These are phyloP conservation scores for Macaca fascicularis DNA, from an alignment of 2,113 vertebrate genomes.

Conservation along the genomic window DNA sequence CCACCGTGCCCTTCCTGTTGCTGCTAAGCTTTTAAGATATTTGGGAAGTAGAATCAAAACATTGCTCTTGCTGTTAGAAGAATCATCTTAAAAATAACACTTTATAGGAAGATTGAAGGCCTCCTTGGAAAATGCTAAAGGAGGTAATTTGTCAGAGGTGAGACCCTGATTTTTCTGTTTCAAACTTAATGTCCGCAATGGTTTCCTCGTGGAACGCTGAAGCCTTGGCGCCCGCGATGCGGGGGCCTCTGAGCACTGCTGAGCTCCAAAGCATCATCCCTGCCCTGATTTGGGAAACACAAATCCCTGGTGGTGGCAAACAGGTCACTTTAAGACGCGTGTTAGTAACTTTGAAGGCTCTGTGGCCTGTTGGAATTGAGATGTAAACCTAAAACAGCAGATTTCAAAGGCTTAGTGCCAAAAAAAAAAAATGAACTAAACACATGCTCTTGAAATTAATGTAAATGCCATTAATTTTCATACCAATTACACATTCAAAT, in stretches of 20 bases:
- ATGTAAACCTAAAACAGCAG: neutral
- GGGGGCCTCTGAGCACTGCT: rapidly evolving
- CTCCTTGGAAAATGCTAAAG: neutral
- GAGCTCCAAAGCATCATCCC: neutral
- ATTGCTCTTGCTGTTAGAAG: neutral
- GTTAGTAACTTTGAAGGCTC: neutral
- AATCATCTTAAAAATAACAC: neutral
- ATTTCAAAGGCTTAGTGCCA: neutral
- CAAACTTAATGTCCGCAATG: neutral
- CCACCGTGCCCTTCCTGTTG: too few species aligned
- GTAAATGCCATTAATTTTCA: neutral
- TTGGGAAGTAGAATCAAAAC: neutral
- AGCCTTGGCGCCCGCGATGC: too few species aligned
- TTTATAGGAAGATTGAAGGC: neutral
- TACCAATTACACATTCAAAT: neutral
- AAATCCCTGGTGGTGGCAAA: neutral
- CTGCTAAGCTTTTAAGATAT: neutral
- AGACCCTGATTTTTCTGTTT: neutral
- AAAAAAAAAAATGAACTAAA: neutral
- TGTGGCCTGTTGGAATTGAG: neutral
- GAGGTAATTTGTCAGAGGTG: neutral
- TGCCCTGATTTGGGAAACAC: neutral
- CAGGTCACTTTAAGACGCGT: neutral
- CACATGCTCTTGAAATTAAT: too few species aligned
- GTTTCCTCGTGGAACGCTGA: neutral